Evolutionary conservation across 2,113 vertebrate genomes (phyloP).

Genomic region (Cephalophus harveyi): DNA sequence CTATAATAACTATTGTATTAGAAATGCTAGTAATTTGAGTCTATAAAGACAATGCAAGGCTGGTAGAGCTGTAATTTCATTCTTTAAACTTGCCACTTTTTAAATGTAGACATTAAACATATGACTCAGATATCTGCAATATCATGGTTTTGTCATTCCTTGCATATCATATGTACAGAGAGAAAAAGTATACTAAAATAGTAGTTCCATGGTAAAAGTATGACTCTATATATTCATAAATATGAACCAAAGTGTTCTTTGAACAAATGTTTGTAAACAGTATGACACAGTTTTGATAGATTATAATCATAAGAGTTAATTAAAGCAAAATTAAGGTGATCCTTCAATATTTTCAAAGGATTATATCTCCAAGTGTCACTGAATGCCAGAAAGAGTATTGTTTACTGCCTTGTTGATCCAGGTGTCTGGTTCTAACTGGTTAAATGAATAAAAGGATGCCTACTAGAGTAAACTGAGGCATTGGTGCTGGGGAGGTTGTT

Average conservation of each 20-base stretch:
- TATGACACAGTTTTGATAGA: not conserved
- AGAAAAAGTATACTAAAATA: not conserved
- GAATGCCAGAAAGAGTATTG: not conserved
- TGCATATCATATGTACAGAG: not conserved
- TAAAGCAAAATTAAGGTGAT: not conserved
- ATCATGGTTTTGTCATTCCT: not conserved
- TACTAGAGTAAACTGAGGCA: not conserved
- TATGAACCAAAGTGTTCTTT: not conserved
- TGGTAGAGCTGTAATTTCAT: conserved; percentile 50
- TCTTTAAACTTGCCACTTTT: conserved; percentile 37
- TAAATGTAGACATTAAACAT: conserved; percentile 44
- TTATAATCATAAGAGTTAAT: not conserved
- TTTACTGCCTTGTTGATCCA: not conserved
- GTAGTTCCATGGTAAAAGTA: not conserved
- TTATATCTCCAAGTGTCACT: not conserved
- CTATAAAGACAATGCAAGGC: conserved; percentile 16
- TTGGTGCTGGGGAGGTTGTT: not conserved
- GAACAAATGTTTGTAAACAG: not conserved
- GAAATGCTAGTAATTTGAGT: conserved; percentile 19
- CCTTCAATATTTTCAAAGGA: not conserved
- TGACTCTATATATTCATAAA: not conserved
- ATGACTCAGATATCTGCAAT: conserved; percentile 25
- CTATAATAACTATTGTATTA: conserved; percentile 28
- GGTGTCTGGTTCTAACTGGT: not conserved
- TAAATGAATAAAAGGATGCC: not conserved